These are phyloP conservation scores for Pseudomyrmex gracilis DNA, from an alignment of 1,140 invertebrate genomes.

Conservation along the genomic window DNA sequence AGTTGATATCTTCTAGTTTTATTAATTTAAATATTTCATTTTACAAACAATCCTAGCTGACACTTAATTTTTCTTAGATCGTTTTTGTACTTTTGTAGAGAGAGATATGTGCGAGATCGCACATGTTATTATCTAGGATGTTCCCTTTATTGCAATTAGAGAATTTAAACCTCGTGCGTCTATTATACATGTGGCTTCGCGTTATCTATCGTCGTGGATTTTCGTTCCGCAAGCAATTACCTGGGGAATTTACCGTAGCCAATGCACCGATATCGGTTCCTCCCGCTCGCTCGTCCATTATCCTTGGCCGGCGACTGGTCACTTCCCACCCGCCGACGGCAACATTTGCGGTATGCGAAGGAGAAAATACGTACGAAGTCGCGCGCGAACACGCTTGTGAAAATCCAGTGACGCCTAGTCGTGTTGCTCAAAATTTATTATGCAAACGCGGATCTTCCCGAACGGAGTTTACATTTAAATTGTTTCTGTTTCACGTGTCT, in stretches of 20 bases:
- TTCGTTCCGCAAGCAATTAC: constrained; percentile 65
- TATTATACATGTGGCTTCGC: constrained; percentile 34
- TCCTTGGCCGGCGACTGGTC: constrained; percentile 67
- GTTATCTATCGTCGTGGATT: constrained; percentile 58
- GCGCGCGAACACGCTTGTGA: constrained; percentile 19
- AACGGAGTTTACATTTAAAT: background rate
- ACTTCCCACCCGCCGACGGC: constrained; percentile 33
- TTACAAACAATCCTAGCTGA: too few relatives aligned
- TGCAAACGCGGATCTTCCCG: background rate
- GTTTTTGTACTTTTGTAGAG: background rate
- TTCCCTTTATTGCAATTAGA: constrained; percentile 25
- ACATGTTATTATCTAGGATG: constrained; percentile 3
- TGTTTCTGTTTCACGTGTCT: too few relatives aligned
- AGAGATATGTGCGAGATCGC: background rate
- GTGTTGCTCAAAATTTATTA: background rate
- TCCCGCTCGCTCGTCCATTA: constrained; percentile 61
- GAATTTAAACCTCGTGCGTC: constrained; percentile 23
- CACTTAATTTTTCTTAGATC: too few relatives aligned
- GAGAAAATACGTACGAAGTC: constrained; percentile 50
- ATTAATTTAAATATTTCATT: too few relatives aligned
- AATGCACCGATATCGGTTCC: constrained; percentile 69
- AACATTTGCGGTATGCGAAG: constrained; percentile 43
- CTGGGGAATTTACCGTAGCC: constrained; percentile 71
- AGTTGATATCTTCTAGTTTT: too few relatives aligned
- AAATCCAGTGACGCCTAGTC: constrained; percentile 20